These are phyloP conservation scores for Drosophila yakuba DNA, from an alignment of 1,140 invertebrate genomes.

Conservation along the genomic window DNA sequence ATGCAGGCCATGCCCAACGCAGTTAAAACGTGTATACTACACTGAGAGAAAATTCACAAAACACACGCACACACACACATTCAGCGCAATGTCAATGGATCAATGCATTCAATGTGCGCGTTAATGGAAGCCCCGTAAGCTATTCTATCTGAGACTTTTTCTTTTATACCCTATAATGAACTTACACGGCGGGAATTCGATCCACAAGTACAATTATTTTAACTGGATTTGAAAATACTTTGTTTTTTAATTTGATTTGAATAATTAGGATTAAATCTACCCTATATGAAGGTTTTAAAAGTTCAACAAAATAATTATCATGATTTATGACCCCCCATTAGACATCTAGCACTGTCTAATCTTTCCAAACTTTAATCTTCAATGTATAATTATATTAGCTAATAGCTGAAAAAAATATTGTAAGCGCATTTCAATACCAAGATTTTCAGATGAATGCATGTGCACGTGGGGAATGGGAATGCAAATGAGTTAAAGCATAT, in stretches of 20 bases:
- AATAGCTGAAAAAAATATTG: background rate
- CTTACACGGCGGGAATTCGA: background rate
- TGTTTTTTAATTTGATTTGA: no score
- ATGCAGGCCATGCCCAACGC: constrained; percentile 34
- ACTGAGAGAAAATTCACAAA: constrained; percentile 36
- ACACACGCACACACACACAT: constrained; percentile 41
- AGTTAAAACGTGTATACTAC: constrained; percentile 23
- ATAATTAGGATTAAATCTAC: no score
- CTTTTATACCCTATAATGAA: background rate
- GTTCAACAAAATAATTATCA: no score
- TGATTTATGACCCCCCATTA: no score
- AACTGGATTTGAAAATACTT: no score
- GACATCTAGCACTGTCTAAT: no score
- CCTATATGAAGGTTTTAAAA: no score
- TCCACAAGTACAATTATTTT: no score
- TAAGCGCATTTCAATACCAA: background rate
- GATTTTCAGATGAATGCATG: constrained; percentile 18
- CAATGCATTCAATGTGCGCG: constrained; percentile 33
- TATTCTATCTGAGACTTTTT: background rate
- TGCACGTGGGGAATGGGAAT: constrained; percentile 36
- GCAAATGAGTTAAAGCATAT: constrained; percentile 25
- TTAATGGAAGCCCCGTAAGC: constrained; percentile 7
- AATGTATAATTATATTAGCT: no score
- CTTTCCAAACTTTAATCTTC: no score
- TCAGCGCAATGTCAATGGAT: constrained; percentile 33